Percentiles rank a stretch among this genome's conserved stretches.
These are phyloP conservation scores for Synanthedon tipuliformis DNA, from an alignment of 2,888 invertebrate species.

Conservation along the genomic window DNA sequence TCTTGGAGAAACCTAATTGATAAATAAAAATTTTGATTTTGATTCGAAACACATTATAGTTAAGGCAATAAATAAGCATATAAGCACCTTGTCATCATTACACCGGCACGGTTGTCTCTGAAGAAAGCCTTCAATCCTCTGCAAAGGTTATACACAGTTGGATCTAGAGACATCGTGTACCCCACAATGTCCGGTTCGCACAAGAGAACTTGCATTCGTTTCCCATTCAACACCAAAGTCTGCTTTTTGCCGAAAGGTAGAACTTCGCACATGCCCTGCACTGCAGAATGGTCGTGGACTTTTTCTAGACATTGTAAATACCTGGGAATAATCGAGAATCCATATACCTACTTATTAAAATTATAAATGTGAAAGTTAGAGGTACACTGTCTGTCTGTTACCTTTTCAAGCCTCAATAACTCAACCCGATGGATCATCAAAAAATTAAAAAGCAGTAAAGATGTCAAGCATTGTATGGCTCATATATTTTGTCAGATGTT, in stretches of 20 bases:
- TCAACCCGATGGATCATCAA: too few species aligned
- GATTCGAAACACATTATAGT: not conserved
- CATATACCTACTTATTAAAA: not conserved
- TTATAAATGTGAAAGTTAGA: too few species aligned
- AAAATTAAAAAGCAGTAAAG: too few species aligned
- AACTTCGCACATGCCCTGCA: conserved; percentile 61
- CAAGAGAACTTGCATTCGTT: conserved; percentile 50
- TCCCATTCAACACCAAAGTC: conserved; percentile 41
- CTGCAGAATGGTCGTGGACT: conserved; percentile 57
- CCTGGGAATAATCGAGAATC: conserved; percentile 20
- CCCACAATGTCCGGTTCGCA: conserved; percentile 61
- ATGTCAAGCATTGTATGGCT: too few species aligned
- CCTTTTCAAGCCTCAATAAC: too few species aligned
- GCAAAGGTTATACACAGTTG: conserved; percentile 59
- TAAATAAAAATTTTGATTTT: too few species aligned
- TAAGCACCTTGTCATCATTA: conserved; percentile 50
- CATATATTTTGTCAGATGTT: too few species aligned
- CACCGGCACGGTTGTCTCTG: conserved; percentile 58
- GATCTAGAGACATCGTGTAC: conserved; percentile 56
- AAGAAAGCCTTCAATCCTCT: conserved; percentile 70
- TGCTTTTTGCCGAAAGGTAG: conserved; percentile 57
- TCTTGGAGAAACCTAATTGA: too few species aligned
- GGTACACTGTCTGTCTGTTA: too few species aligned
- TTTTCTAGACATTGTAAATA: conserved; percentile 51
- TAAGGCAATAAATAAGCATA: not conserved